These are phyloP conservation scores for Mus spretus DNA, from an alignment of 2,797 vertebrate species.

Conservation along the genomic window DNA sequence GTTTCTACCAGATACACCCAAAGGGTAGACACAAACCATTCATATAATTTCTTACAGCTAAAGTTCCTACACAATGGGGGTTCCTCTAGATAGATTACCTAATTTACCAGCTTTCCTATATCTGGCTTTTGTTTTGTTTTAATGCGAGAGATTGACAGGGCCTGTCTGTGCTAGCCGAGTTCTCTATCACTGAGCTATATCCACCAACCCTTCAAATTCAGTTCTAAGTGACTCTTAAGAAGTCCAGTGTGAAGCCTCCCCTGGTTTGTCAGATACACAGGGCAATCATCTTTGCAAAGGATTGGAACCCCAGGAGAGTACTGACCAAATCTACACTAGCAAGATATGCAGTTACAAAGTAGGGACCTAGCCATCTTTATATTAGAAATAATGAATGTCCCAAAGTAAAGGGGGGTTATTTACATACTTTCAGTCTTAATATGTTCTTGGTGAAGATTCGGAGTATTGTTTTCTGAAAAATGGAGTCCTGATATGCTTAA, in stretches of 20 bases:
- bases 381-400: not conserved
- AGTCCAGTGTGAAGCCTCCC: not conserved
- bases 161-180: not conserved
- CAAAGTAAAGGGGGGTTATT: not conserved
- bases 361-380: not conserved
- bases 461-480: not conserved
- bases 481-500: not conserved
- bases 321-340: not conserved
- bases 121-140: not conserved
- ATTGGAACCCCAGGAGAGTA: not conserved
- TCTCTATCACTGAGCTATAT: not conserved
- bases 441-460: not conserved
- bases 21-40: accelerated
- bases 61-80: not conserved
- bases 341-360: not conserved
- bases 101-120: not conserved
- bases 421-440: not conserved
- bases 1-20: not conserved
- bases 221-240: not conserved
- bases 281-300: not conserved
- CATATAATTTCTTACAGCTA: not conserved
- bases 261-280: not conserved
- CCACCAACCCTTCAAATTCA: not conserved
- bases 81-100: not conserved
- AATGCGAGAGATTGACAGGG: not conserved